Percentiles rank a stretch among this genome's conserved stretches.
phyloP scores from a whole-genome alignment of 92 coral and sea anemone species.

The Diadumene lineata region DNA sequence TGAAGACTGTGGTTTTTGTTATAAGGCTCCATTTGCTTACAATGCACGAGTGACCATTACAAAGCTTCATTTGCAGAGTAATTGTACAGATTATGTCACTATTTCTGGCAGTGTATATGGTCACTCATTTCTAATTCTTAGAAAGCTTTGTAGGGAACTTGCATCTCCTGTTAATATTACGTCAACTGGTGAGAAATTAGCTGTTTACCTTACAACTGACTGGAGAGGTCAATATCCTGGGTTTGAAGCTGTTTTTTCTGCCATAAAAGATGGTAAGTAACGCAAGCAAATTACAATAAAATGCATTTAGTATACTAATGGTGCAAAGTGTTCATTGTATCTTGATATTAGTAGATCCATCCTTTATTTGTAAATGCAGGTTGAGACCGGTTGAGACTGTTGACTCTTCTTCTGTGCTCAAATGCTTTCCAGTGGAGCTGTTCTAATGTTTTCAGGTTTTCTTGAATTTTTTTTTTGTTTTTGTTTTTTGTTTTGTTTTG shows the following conservation, averaged over 20 bases:
- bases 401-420: too few species aligned
- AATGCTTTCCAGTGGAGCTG: too few species aligned
- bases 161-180: slow-evolving; percentile 10
- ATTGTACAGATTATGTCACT: slow-evolving; percentile 28
- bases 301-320: too few species aligned
- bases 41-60: slow-evolving; percentile 28
- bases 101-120: slow-evolving; percentile 24
- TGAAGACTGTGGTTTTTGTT: slow-evolving; percentile 25
- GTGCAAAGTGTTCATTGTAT: too few species aligned
- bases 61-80: slow-evolving; percentile 25
- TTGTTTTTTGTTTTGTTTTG: too few species aligned
- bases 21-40: slow-evolving; percentile 21
- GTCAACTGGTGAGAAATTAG: background rate
- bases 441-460: too few species aligned
- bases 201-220: slow-evolving; percentile 33
- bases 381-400: too few species aligned
- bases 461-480: too few species aligned
- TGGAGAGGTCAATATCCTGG: slow-evolving; percentile 54
- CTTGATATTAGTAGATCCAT: too few species aligned
- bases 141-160: slow-evolving; percentile 33
- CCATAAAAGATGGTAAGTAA: slow-evolving; percentile 42
- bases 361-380: background rate
- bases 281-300: background rate
- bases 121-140: background rate
- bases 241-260: slow-evolving; percentile 42